phyloP scores from a whole-genome alignment of 2,113 vertebrate species.

The Leuciscus idus region DNA sequence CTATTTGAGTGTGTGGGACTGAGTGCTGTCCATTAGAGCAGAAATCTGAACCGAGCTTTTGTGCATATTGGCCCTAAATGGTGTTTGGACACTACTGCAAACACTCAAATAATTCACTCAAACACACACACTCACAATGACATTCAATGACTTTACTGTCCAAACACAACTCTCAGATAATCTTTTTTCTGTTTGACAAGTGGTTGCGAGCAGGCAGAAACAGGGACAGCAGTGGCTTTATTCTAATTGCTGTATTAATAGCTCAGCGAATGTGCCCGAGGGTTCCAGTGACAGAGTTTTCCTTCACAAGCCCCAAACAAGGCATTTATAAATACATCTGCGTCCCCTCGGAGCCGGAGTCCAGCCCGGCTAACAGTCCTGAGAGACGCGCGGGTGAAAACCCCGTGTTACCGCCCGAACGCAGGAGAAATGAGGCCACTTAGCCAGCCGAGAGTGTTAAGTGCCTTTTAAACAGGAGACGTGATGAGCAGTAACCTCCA shows the following conservation, averaged over 20 bases:
- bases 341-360: conserved; percentile 67
- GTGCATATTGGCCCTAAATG: neutral
- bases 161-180: neutral
- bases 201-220: neutral
- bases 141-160: neutral
- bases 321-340: conserved; percentile 71
- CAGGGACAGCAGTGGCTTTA: conserved; percentile 30
- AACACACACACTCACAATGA: neutral
- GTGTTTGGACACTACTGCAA: neutral
- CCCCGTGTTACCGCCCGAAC: conserved; percentile 60
- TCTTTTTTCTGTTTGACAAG: neutral
- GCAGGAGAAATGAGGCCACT: conserved; percentile 6
- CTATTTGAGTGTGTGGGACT: neutral
- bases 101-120: neutral
- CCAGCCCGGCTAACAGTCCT: conserved; percentile 54
- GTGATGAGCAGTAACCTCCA: neutral
- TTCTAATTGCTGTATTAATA: conserved; percentile 62
- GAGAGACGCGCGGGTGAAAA: conserved; percentile 59
- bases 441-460: conserved; percentile 19
- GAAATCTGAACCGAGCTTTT: neutral
- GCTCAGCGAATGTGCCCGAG: conserved; percentile 59
- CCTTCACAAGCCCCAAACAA: conserved; percentile 61
- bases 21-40: neutral
- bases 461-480: conserved; percentile 19
- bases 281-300: conserved; percentile 62